Conservation (phyloP, 2,888 invertebrate genomes). For the Drosophila picticornis region DNA sequence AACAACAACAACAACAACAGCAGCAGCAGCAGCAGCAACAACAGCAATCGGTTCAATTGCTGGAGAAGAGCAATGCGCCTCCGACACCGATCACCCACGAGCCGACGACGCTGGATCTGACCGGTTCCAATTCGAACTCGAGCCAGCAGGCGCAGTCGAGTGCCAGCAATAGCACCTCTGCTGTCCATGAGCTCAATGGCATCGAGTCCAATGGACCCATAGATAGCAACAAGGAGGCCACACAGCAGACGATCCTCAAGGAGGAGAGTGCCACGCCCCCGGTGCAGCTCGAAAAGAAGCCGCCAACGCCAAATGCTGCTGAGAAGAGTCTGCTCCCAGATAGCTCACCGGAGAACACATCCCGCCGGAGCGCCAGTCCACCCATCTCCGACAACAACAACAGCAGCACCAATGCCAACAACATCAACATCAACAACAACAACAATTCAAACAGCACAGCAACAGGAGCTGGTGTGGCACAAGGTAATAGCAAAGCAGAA, state of each 20-base stretch:
- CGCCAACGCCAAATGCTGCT: constrained; percentile 59
- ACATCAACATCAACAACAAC: constrained; percentile 29
- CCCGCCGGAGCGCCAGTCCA: constrained; percentile 72
- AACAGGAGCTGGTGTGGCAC: constrained; percentile 19
- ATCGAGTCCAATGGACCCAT: constrained; percentile 78
- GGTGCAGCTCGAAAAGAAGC: constrained; percentile 65
- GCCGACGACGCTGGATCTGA: constrained; percentile 83
- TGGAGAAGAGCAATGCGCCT: constrained; percentile 60
- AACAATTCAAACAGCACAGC: constrained; percentile 25
- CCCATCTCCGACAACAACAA: constrained; percentile 65
- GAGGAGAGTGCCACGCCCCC: constrained; percentile 69
- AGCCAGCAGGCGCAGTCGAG: constrained; percentile 82
- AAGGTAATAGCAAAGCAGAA: constrained; percentile 69
- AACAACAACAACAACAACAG: background rate
- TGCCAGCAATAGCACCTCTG: constrained; percentile 69
- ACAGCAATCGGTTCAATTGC: constrained; percentile 49
- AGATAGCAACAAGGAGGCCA: constrained; percentile 56
- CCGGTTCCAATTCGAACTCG: constrained; percentile 84
- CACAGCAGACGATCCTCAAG: constrained; percentile 31
- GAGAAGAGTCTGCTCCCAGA: constrained; percentile 65
- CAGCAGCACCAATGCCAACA: constrained; percentile 49
- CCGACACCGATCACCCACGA: constrained; percentile 74
- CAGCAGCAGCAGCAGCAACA: constrained; percentile 24
- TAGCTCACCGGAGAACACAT: constrained; percentile 68
- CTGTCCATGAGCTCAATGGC: constrained; percentile 81